These are phyloP conservation scores for Premnoplex brunnescens DNA, from an alignment of 2,797 vertebrate genomes.

Conservation along the genomic window DNA sequence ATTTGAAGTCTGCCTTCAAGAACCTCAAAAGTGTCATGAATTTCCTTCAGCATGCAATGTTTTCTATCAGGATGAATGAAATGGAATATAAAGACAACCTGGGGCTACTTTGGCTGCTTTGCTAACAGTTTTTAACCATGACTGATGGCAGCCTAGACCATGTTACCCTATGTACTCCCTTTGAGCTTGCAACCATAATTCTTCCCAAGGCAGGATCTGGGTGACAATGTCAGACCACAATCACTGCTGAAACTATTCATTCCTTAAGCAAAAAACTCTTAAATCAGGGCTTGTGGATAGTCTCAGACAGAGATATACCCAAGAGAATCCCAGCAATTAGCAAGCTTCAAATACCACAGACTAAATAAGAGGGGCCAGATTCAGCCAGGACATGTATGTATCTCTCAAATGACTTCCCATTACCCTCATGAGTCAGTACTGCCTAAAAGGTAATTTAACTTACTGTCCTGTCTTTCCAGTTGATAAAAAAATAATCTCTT, in stretches of 20 bases:
- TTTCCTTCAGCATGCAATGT: neutral
- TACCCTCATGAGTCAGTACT: neutral
- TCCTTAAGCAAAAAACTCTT: neutral
- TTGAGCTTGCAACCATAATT: neutral
- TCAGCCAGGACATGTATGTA: neutral
- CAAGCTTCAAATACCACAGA: neutral
- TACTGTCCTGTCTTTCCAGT: conserved; percentile 18
- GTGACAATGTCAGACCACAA: neutral
- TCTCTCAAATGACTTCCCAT: neutral
- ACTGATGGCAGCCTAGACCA: neutral
- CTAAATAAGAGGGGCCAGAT: neutral
- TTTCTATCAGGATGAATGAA: neutral
- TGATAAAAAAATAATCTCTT: conserved; percentile 57
- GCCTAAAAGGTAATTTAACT: conserved; percentile 54
- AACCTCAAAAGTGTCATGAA: neutral
- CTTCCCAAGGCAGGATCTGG: neutral
- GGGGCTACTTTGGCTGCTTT: neutral
- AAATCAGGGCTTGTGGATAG: neutral
- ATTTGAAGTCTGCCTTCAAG: neutral
- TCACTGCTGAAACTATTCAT: neutral
- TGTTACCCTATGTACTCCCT: neutral
- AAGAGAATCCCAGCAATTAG: neutral
- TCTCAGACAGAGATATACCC: neutral
- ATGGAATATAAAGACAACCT: neutral
- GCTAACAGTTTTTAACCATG: neutral